phyloP scores from a whole-genome alignment of 2,888 invertebrate genomes.

The Aporophyla lueneburgensis region DNA sequence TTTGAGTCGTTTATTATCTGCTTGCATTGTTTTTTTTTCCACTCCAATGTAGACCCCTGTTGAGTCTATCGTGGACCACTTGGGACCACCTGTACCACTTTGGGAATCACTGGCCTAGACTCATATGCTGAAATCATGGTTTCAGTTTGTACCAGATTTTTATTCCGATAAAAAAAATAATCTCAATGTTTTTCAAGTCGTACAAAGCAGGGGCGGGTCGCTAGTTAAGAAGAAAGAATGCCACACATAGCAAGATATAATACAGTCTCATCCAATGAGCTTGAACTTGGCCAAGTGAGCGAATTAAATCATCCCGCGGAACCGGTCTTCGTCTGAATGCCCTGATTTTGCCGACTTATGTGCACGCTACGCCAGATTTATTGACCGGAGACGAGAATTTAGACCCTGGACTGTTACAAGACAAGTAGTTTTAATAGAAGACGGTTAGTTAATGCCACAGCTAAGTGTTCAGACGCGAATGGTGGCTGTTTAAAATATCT shows the following conservation, averaged over 20 bases:
- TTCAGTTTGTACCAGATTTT: too few relatives aligned
- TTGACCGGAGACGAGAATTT: slow-evolving; percentile 51
- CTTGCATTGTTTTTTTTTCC: too few relatives aligned
- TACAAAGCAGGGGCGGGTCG: too few relatives aligned
- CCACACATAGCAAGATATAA: slow-evolving; percentile 35
- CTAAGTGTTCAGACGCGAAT: slow-evolving; percentile 23
- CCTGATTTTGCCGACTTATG: slow-evolving; percentile 64
- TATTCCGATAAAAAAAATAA: too few relatives aligned
- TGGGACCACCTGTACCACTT: too few relatives aligned
- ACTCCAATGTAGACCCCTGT: too few relatives aligned
- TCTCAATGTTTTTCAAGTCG: too few relatives aligned
- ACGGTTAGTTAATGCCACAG: slow-evolving; percentile 23
- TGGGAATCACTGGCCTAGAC: too few relatives aligned
- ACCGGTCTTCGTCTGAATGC: slow-evolving; percentile 62
- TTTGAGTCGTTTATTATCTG: too few relatives aligned
- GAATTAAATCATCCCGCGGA: slow-evolving; percentile 63
- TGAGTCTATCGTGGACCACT: too few relatives aligned
- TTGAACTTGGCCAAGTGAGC: slow-evolving; percentile 72
- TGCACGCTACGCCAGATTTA: slow-evolving; percentile 59
- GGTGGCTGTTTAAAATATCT: slow-evolving; percentile 30
- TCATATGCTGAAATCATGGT: too few relatives aligned
- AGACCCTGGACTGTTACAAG: slow-evolving; percentile 51
- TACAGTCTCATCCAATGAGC: slow-evolving; percentile 37
- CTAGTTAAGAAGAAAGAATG: slow-evolving; percentile 23
- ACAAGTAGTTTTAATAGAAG: slow-evolving; percentile 51